A percentile compares a stretch with the other conserved stretches of the same genome.
These are phyloP conservation scores for Leucosticte australis DNA, from an alignment of 2,113 vertebrate genomes.

Conservation along the genomic window DNA sequence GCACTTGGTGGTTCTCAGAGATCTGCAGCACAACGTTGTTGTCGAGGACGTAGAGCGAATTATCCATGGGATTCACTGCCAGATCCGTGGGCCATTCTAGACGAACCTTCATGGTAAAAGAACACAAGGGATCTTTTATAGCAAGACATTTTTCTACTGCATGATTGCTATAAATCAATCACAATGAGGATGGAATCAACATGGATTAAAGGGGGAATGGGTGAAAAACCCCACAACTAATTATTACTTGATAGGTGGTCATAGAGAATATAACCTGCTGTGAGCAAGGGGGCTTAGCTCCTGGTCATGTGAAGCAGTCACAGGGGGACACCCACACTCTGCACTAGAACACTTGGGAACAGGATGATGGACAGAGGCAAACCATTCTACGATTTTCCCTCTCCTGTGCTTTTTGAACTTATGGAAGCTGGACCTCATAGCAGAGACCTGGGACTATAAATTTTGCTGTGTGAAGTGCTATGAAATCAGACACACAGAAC, in stretches of 20 bases:
- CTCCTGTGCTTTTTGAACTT: neutral
- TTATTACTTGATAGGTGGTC: neutral
- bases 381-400: neutral
- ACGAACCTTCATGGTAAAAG: constrained; percentile 81
- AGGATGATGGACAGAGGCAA: neutral
- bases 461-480: neutral
- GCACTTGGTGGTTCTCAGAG: constrained; percentile 96
- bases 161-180: neutral
- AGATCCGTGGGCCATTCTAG: constrained; percentile 98
- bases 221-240: neutral
- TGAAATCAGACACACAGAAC: neutral
- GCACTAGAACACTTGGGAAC: neutral
- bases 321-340: neutral
- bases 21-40: constrained; percentile 97
- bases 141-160: neutral
- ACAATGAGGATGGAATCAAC: neutral
- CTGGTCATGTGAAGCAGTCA: fast-evolving
- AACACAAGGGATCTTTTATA: neutral
- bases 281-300: neutral
- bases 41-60: constrained; percentile 94
- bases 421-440: neutral
- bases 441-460: neutral
- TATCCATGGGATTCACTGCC: constrained; percentile 95
- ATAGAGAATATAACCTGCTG: neutral
- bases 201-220: neutral